A percentile compares a stretch with the other conserved stretches of the same genome.
Conservation (phyloP, 2,888 invertebrate genomes). For the Brachylomia viminalis region DNA sequence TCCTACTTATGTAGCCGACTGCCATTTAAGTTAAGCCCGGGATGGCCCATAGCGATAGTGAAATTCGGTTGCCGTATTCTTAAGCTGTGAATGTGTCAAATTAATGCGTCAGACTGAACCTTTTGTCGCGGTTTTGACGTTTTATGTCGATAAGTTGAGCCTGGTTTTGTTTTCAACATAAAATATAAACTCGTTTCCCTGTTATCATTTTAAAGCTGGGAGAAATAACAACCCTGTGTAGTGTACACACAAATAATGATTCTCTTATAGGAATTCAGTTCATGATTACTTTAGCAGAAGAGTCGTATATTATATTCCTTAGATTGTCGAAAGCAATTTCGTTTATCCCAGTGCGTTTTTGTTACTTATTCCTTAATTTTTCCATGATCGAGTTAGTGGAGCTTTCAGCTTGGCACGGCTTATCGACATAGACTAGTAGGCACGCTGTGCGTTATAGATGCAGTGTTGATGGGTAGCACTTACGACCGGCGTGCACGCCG, state of each 20-base stretch:
- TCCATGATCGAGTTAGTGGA: not conserved
- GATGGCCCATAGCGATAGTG: constrained; percentile 55
- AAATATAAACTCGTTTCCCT: not conserved
- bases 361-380: not conserved
- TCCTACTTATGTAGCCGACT: constrained; percentile 72
- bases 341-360: not conserved
- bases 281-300: not conserved
- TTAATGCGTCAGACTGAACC: constrained; percentile 57
- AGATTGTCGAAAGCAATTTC: not conserved
- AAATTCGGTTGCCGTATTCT: constrained; percentile 65
- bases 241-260: not conserved
- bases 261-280: not conserved
- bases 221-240: not conserved
- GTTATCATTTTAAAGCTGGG: not conserved
- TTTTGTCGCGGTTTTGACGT: constrained; percentile 51
- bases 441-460: constrained; percentile 56
- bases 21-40: constrained; percentile 73
- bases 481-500: constrained; percentile 50
- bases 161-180: not conserved
- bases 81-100: constrained; percentile 67
- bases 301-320: not conserved
- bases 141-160: constrained; percentile 36
- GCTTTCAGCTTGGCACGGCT: constrained; percentile 10
- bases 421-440: constrained; percentile 32
- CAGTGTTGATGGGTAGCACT: constrained; percentile 55